These are phyloP conservation scores for Ctenosaura bakeri DNA, from an alignment of 2,797 vertebrate species.

Conservation along the genomic window DNA sequence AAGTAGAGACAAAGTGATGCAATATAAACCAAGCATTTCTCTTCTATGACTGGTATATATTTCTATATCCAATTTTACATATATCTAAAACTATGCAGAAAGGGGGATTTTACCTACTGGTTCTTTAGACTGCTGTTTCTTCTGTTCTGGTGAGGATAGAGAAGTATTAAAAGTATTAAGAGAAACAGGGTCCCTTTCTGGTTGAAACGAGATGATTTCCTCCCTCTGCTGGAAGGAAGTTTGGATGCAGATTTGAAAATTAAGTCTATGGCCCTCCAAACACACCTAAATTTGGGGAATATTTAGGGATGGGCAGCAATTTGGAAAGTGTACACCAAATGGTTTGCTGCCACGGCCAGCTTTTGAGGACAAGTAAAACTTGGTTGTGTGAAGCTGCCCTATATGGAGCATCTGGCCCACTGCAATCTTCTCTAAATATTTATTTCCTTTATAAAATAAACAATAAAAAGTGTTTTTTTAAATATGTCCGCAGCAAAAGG, in stretches of 20 bases:
- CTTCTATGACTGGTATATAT: neutral
- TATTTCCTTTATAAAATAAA: too few relatives aligned
- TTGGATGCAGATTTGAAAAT: neutral
- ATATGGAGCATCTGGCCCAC: neutral
- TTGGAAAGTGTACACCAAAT: neutral
- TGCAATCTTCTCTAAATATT: neutral
- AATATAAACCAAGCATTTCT: neutral
- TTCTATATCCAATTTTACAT: neutral
- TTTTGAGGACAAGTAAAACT: neutral
- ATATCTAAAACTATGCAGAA: neutral
- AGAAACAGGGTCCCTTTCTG: too few relatives aligned
- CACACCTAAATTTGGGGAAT: neutral
- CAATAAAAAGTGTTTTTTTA: too few relatives aligned
- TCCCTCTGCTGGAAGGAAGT: neutral
- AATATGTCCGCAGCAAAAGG: too few relatives aligned
- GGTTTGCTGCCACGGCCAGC: neutral
- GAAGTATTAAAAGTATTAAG: neutral
- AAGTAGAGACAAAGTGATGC: neutral
- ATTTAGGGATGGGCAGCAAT: neutral
- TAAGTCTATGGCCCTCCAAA: neutral
- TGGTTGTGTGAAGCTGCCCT: neutral
- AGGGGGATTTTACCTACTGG: neutral
- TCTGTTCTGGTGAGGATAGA: neutral
- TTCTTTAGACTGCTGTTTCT: neutral
- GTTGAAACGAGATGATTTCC: too few relatives aligned